Evolutionary conservation across 2,888 invertebrate species (phyloP).

Genomic region (Rugalucina vietnamica): DNA sequence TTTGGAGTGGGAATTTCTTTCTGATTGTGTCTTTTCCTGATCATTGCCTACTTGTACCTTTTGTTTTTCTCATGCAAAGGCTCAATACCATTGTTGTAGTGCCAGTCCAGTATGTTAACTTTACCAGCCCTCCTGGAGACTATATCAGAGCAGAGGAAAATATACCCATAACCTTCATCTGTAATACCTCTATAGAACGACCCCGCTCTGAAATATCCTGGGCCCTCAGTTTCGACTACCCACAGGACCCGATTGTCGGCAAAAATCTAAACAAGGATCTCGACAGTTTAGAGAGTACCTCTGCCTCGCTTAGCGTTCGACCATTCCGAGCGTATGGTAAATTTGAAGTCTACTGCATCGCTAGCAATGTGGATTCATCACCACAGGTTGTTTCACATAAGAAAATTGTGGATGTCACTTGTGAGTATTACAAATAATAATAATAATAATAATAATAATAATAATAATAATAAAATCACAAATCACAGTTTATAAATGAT

Average conservation of each 20-base stretch:
- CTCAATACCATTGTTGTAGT: neutral
- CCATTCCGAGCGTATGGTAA: neutral
- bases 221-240: neutral
- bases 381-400: neutral
- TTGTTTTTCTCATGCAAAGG: neutral
- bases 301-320: neutral
- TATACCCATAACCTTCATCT: neutral
- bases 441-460: too few species aligned
- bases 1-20: neutral
- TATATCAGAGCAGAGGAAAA: neutral
- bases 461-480: too few species aligned
- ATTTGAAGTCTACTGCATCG: neutral
- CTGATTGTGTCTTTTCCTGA: neutral
- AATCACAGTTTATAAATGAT: too few species aligned
- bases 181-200: neutral
- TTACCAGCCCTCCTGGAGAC: neutral
- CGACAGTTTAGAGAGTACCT: neutral
- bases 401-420: neutral
- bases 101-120: neutral
- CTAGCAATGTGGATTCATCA: neutral
- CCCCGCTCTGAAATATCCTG: neutral
- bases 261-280: neutral
- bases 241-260: neutral
- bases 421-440: neutral
- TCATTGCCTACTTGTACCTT: too few species aligned